Conservation (phyloP, 2,113 vertebrate genomes). For the Chrysochloris asiatica region DNA sequence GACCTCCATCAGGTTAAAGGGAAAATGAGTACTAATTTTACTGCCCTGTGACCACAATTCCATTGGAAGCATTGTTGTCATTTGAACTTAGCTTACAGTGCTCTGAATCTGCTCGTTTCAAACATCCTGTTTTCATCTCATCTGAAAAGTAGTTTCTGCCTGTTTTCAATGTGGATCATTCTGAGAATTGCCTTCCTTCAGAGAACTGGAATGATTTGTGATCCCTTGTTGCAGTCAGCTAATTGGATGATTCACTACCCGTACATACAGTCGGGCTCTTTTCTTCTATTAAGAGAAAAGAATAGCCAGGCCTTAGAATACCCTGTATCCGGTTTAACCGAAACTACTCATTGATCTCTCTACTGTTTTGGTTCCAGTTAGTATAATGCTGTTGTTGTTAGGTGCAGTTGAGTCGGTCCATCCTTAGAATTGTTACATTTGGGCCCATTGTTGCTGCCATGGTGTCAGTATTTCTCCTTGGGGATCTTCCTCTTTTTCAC, state of each 20-base stretch:
- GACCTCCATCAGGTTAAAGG: not conserved
- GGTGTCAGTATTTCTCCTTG: too few species aligned
- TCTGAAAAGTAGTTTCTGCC: not conserved
- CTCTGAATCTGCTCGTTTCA: not conserved
- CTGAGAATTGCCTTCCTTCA: slow-evolving; percentile 54
- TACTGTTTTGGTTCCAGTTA: too few species aligned
- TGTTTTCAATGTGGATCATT: slow-evolving; percentile 54
- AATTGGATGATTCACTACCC: not conserved
- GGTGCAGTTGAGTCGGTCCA: too few species aligned
- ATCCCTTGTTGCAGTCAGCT: not conserved
- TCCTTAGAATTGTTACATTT: too few species aligned
- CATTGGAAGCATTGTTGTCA: not conserved
- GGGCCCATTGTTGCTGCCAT: too few species aligned
- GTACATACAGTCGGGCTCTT: not conserved
- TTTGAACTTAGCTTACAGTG: not conserved
- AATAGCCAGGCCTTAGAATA: not conserved
- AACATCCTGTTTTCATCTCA: slow-evolving; percentile 50
- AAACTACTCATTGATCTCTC: not conserved
- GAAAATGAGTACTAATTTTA: not conserved
- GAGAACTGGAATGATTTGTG: slow-evolving; percentile 38
- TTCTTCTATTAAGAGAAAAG: not conserved
- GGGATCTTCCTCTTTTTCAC: too few species aligned
- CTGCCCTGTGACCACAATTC: not conserved
- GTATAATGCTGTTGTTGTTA: too few species aligned
- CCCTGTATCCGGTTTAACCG: not conserved